Evolutionary conservation across 2,888 invertebrate species (phyloP), one percentile per base, ranked within the genome.

Genomic region (Euproctis similis): DNA sequence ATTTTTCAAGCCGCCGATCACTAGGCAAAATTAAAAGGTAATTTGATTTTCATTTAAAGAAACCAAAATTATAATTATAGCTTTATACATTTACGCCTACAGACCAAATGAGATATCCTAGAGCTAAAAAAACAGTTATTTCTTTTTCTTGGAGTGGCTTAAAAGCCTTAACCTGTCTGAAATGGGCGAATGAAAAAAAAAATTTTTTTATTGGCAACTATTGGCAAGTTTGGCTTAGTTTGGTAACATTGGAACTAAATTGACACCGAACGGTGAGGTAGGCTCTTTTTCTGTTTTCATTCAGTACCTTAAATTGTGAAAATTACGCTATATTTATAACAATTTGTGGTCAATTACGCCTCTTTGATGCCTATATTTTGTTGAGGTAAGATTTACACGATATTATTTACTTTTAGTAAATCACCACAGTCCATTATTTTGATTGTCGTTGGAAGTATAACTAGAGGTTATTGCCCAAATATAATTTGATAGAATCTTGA

Each of bases 281-380:
- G 82, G 74, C 77, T 75, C 73, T 77, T 84, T 77, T 82, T 82
- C 82, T 84, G 82, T 82, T 85, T 84, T 84, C 78, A 77, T 70
- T 64, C n/a, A n/a, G n/a, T 53, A 69, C 49, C 70, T 78, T 73
- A 76, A 78, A 75, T 74, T 64, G 74, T 73, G 64, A 73, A 74
- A 77, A 76, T 68, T 72, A 66, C 60, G 66, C 60, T 56, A 69
- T 56, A 70, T 77, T 76, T 59, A 63, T 64, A 62, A 58, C 65
- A 58, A 54, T 72, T 71, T 53, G 74, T 66, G 56, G 47, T 53
- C 59, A 49, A 64, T 60, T 64, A 75, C 69, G 52, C 63, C 49
- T 65, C 51, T 78, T 84, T 82, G 59, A 84, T 84, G 82, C 77
- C 71, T 82, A 71, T 67, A 70, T 67, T 66, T 69, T 73, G 71